Evolutionary conservation across 2,797 vertebrate species (phyloP).

Genomic region (Nothura maculosa): DNA sequence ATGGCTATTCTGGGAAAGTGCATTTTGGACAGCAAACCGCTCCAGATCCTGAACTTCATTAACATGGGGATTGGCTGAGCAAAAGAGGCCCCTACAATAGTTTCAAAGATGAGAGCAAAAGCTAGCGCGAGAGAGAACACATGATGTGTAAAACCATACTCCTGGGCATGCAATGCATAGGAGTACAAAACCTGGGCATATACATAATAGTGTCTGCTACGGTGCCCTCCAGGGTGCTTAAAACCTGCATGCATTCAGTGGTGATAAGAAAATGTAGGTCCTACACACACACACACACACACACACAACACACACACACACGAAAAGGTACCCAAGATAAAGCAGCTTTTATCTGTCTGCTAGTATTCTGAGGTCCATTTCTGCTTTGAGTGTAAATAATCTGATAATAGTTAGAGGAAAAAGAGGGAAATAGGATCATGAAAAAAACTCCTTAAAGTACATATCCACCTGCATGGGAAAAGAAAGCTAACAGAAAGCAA

Average conservation of each 20-base stretch:
- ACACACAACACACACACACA: background rate
- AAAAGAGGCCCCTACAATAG: constrained; percentile 47
- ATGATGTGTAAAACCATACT: constrained; percentile 3
- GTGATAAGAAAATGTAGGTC: background rate
- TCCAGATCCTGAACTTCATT: constrained; percentile 69
- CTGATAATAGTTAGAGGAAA: background rate
- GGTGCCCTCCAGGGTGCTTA: background rate
- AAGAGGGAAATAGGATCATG: constrained; percentile 57
- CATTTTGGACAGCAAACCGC: constrained; percentile 73
- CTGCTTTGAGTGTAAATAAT: constrained; percentile 68
- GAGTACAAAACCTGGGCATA: background rate
- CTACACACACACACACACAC: background rate
- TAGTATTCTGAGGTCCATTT: constrained; percentile 54
- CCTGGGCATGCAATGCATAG: background rate
- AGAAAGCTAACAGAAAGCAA: constrained; percentile 8
- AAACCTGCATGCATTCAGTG: background rate
- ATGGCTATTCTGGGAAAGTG: constrained; percentile 76
- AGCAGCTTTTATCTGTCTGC: constrained; percentile 44
- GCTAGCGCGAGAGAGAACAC: background rate
- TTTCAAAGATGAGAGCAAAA: constrained; percentile 46
- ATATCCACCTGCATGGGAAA: constrained; percentile 51
- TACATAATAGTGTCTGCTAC: background rate
- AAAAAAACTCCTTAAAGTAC: constrained; percentile 57
- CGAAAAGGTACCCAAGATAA: background rate
- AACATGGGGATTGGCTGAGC: constrained; percentile 59